These are phyloP conservation scores for Tragopan temminckii DNA, from an alignment of 2,797 vertebrate genomes.

Conservation along the genomic window DNA sequence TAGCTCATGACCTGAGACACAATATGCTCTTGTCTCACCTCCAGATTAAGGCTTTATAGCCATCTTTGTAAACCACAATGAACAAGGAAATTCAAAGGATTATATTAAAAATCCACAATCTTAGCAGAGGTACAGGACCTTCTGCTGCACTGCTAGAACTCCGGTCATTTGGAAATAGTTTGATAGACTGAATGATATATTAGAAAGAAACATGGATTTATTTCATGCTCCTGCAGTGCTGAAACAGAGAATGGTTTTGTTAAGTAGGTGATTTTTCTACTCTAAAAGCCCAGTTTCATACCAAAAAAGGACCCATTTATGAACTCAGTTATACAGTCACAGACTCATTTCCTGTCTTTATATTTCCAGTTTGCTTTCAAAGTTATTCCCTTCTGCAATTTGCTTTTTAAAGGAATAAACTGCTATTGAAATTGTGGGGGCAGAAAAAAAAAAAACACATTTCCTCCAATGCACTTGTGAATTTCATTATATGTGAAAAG, in stretches of 20 bases:
- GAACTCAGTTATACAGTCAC: slow-evolving; percentile 73
- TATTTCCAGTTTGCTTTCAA: slow-evolving; percentile 78
- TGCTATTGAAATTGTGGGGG: slow-evolving; percentile 74
- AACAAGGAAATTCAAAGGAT: slow-evolving; percentile 41
- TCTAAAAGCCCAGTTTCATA: slow-evolving; percentile 76
- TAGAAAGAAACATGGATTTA: slow-evolving; percentile 75
- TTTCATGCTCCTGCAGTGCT: slow-evolving; percentile 73
- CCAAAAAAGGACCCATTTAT: slow-evolving; percentile 73
- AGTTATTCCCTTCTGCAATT: slow-evolving; percentile 76
- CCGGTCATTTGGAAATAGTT: slow-evolving; percentile 63
- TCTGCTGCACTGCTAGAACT: slow-evolving; percentile 19
- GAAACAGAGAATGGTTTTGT: slow-evolving; percentile 71
- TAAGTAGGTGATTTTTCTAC: slow-evolving; percentile 76
- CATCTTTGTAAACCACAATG: neutral
- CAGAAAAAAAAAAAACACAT: slow-evolving; percentile 46
- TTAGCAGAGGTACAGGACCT: slow-evolving; percentile 27
- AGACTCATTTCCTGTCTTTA: slow-evolving; percentile 80
- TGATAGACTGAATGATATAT: slow-evolving; percentile 66
- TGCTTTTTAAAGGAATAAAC: slow-evolving; percentile 75
- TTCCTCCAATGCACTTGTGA: slow-evolving; percentile 75
- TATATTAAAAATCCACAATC: slow-evolving; percentile 17
- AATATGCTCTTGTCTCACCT: neutral
- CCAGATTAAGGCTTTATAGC: slow-evolving; percentile 19
- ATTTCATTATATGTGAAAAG: slow-evolving; percentile 78
- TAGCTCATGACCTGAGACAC: neutral